Conservation (phyloP, 2,888 invertebrate species). For the Allophyes oxyacanthae region DNA sequence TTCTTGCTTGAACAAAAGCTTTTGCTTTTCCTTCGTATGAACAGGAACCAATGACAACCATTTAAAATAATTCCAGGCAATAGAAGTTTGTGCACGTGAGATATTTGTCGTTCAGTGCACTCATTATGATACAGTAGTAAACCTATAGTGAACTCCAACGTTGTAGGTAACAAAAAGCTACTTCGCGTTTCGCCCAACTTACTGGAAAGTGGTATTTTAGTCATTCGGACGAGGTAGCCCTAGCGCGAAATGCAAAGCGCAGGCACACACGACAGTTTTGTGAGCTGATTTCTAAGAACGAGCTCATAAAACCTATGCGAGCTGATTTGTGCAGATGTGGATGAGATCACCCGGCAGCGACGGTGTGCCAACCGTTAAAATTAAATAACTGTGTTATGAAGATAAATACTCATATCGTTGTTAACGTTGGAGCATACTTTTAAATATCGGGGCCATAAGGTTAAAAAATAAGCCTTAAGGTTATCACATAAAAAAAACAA, state of each 20-base stretch:
- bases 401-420: constrained; percentile 23
- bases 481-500: constrained; percentile 44
- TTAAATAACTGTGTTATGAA: constrained; percentile 18
- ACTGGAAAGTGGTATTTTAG: too few relatives aligned
- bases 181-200: too few relatives aligned
- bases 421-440: constrained; percentile 34
- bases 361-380: constrained; percentile 8
- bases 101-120: too few relatives aligned
- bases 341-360: constrained; percentile 51
- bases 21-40: too few relatives aligned
- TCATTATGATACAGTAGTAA: too few relatives aligned
- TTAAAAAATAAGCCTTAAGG: too few relatives aligned
- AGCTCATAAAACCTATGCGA: constrained; percentile 25
- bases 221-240: background rate
- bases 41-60: too few relatives aligned
- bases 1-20: too few relatives aligned
- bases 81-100: too few relatives aligned
- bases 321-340: constrained; percentile 49
- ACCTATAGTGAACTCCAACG: too few relatives aligned
- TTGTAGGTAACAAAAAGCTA: too few relatives aligned
- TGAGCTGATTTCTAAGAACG: constrained; percentile 34
- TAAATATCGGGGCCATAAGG: constrained; percentile 35
- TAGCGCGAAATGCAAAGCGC: constrained; percentile 17
- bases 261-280: constrained; percentile 5
- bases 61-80: too few relatives aligned